These are phyloP conservation scores for Acanthaster planci DNA, from an alignment of 35 echinoderm and acorn worm species.

Conservation along the genomic window DNA sequence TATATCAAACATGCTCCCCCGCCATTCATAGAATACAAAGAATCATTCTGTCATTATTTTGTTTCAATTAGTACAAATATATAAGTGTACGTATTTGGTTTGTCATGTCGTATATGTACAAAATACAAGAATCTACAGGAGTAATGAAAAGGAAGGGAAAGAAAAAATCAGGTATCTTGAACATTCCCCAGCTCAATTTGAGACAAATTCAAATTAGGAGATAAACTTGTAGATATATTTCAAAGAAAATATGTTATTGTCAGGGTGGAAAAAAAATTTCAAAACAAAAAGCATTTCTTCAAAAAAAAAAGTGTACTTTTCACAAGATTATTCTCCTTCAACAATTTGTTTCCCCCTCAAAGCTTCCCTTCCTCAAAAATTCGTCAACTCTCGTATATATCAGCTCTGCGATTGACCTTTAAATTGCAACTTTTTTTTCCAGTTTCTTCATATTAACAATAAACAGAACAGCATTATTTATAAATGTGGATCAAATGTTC, in stretches of 20 bases:
- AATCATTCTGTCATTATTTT: conserved; percentile 1
- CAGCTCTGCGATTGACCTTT: no score
- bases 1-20: neutral
- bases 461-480: neutral
- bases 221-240: neutral
- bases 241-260: neutral
- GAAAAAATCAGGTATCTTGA: neutral
- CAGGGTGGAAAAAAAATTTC: neutral
- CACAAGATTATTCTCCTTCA: no score
- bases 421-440: no score
- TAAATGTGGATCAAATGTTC: neutral
- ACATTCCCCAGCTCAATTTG: neutral
- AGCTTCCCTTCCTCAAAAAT: no score
- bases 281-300: neutral
- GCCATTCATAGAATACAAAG: conserved; percentile 13
- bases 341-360: no score
- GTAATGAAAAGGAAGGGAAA: neutral
- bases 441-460: no score
- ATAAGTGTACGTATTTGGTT: conserved; percentile 23
- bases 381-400: no score
- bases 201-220: neutral
- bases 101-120: neutral
- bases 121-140: neutral
- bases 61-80: conserved; percentile 5
- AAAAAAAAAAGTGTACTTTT: neutral